Evolutionary conservation across 2,113 vertebrate species (phyloP).

Genomic region (Clarias batrachus): DNA sequence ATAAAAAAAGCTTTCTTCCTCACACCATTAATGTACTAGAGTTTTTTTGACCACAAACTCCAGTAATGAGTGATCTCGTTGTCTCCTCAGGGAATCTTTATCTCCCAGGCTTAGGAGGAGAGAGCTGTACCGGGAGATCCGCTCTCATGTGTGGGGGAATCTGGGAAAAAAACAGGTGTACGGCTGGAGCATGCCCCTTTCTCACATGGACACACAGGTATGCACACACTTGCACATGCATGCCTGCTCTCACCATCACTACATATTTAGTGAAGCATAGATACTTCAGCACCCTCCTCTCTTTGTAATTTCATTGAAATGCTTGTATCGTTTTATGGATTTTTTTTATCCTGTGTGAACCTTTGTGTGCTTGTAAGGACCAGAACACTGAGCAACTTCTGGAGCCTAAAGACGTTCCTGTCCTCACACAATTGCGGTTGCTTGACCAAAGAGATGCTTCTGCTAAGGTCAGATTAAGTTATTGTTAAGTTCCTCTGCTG

Average conservation of each 20-base stretch:
- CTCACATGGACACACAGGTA: constrained; percentile 61
- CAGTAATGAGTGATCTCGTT: background rate
- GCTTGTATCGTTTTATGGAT: background rate
- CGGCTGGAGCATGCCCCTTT: constrained; percentile 76
- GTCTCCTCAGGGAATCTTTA: constrained; percentile 42
- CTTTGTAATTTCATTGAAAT: background rate
- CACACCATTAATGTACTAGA: background rate
- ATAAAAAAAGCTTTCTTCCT: background rate
- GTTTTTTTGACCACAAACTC: background rate
- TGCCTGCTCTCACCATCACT: background rate
- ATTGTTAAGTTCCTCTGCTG: background rate
- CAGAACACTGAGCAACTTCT: constrained; percentile 58
- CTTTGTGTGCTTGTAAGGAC: constrained; percentile 41
- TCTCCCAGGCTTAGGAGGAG: constrained; percentile 72
- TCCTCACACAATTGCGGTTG: constrained; percentile 73
- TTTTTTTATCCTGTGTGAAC: constrained; percentile 3
- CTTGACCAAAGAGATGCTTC: constrained; percentile 80
- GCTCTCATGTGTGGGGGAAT: constrained; percentile 74
- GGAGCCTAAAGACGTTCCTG: constrained; percentile 73
- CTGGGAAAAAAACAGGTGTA: constrained; percentile 76
- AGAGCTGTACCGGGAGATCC: constrained; percentile 78
- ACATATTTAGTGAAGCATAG: background rate
- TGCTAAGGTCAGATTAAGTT: constrained; percentile 69
- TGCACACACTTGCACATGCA: background rate
- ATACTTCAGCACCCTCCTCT: background rate